phyloP scores from a whole-genome alignment of 2,113 vertebrate genomes.

The Abramis brama region DNA sequence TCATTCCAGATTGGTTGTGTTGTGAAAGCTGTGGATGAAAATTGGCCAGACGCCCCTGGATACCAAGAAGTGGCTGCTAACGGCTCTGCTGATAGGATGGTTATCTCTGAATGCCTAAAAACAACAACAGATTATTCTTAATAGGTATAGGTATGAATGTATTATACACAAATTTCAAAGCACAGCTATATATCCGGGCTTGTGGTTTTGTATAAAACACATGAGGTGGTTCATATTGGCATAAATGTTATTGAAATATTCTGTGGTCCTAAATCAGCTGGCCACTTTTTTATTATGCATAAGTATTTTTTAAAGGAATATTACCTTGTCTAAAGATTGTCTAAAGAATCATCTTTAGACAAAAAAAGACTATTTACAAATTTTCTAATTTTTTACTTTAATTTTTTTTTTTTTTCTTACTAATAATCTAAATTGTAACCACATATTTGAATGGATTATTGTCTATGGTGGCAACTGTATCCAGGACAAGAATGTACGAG shows the following conservation, averaged over 20 bases:
- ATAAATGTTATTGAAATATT: not conserved
- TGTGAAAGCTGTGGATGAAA: conserved; percentile 69
- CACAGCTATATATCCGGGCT: not conserved
- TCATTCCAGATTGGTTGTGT: conserved; percentile 79
- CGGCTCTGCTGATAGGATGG: conserved; percentile 87
- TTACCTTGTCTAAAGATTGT: too few species aligned
- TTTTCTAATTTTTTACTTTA: not conserved
- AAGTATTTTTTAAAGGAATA: not conserved
- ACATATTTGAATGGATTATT: not conserved
- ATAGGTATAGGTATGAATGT: not conserved
- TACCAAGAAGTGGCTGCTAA: conserved; percentile 84
- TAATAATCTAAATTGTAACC: not conserved
- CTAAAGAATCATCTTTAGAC: not conserved
- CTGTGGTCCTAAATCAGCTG: too few species aligned
- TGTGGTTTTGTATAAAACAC: not conserved
- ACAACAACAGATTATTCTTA: not conserved
- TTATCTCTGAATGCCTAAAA: conserved; percentile 88
- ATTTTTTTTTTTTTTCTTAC: too few species aligned
- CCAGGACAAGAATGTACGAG: not conserved
- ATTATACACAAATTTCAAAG: not conserved
- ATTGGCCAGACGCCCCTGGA: conserved; percentile 69
- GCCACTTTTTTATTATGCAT: too few species aligned
- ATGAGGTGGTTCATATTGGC: not conserved
- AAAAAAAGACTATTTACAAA: not conserved
- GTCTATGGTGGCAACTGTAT: not conserved